Conservation (phyloP, 2,888 invertebrate genomes). For the Rhyacophila evoluta region DNA sequence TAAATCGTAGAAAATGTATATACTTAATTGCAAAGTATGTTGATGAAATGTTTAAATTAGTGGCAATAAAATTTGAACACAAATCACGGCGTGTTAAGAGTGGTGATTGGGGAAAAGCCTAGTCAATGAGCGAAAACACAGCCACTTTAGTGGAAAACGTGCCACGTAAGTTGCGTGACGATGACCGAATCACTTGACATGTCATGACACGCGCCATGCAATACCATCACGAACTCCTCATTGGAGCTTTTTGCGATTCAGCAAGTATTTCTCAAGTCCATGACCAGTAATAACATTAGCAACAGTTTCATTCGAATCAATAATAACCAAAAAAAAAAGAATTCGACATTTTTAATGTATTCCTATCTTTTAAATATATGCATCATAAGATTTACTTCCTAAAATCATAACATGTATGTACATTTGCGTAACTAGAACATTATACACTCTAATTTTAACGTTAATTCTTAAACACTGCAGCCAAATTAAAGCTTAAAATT, state of each 20-base stretch:
- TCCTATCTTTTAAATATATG: no score
- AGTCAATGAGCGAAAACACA: constrained; percentile 9
- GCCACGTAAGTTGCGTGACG: constrained; percentile 8
- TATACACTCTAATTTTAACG: no score
- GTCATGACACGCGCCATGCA: constrained; percentile 24
- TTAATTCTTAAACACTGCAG: no score
- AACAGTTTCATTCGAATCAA: background rate
- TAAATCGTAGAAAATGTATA: no score
- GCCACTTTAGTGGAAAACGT: constrained; percentile 13
- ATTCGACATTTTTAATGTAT: no score
- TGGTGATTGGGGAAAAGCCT: background rate
- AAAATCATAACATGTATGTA: no score
- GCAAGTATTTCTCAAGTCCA: background rate
- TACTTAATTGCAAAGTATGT: no score
- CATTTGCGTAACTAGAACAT: no score
- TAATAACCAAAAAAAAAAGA: no score
- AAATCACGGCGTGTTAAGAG: background rate
- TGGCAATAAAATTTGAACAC: background rate
- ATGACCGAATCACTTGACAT: constrained; percentile 6
- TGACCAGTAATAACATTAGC: background rate
- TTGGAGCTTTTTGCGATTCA: background rate
- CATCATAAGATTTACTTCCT: no score
- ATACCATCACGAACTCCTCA: background rate
- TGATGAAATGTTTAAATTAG: background rate
- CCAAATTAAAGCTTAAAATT: no score